Evolutionary conservation across 2,113 vertebrate species (phyloP), one percentile per base, ranked within the genome.

Genomic region (Percopsis transmontana): DNA sequence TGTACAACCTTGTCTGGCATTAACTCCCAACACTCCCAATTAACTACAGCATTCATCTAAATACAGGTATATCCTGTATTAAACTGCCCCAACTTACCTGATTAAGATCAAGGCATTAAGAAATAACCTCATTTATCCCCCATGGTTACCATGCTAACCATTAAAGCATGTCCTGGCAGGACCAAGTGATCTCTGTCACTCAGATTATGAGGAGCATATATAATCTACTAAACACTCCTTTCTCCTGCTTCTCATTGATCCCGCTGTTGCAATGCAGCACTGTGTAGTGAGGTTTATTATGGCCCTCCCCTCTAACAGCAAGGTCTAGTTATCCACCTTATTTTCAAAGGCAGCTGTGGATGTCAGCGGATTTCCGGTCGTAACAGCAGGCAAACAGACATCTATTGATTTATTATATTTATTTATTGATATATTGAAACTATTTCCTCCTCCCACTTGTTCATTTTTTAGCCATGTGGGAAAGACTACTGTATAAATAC

Each of bases 251-350:
- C 42, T 52, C 72, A 88, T 86, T 24, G 80, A 76, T 89, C 78
- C 79, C 6, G 2, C 47, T 66, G 27, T 33, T 3, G 60, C 42
- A 56, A 60, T 51, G 45, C 27, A 41, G 53, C 40, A 41, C 45
- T 41, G 66, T 19, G 74, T 74, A 84, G 62, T 78, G 56, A 59
- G 62, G 80, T 68, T 79, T 78, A 82, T 85, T 86, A 66, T 80
- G 57, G 59, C 24, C 20, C 79, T 80, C 67, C 76, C 87, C 66
- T 58, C 74, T 70, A 72, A 61, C 5, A n/a, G 11, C 14, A 45
- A 52, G 53, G 52, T 66, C 18, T 48, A 6, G 19, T 68, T 65
- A 48, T 74, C 62, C n/a, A n/a, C n/a, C 27, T 33, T 33, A 2
- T 33, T 33, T 33, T 5, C 6, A 5, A 33, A 33, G 2, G 27